Base-by-base conservation (phyloP, 2,888 invertebrate species). In the Anorthoa munda region DNA sequence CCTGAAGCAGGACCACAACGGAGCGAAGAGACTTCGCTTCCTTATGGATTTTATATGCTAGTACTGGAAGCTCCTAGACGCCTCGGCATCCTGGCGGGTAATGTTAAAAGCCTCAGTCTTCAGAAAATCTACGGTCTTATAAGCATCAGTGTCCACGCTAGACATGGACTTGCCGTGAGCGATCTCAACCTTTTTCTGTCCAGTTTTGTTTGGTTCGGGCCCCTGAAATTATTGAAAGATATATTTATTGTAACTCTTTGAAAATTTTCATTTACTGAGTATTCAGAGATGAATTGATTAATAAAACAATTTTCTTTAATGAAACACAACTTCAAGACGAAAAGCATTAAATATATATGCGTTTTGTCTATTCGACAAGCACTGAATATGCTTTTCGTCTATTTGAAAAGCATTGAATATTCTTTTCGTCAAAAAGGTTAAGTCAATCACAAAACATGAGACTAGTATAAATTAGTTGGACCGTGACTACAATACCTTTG, bases 101-200 rank as follows among this genome's bases (percentile, higher is more conserved):
- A 98, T 97, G 93, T 98, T 98, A 90, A 99, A 98, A 11, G 99
- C 99, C 92, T 98, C 98, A 0, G 99, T 99, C 96, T 99, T 99
- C 67, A 98, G 96, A 95, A 99, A 99, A 95, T 99, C 99, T 0
- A 99, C 99, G 2, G 98, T 98, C 92, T 99, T 98, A 94, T 99
- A 99, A 13, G 98, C 98, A 0, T 94, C 93, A 0, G 91, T 83
- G 4, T 95, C 94, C 0, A 86, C 90, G 0, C 90, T 87, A 0
- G 94, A 93, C 31, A 84, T 65, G 0, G 94, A 92, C 71, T 92
- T 94, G 2, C 93, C 92, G 70, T 94, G 93, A 0, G 87, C 79
- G 17, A 92, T 79, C 0, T 90, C 87, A 0, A 87, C 64, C 39
- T 73, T 88, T 45, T 85, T 85, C 39, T 7, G 39, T 0, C 83